Evolutionary conservation across 2,888 invertebrate genomes (phyloP), one percentile per base, ranked within the genome.

Genomic region (Alentia gelatinosa): DNA sequence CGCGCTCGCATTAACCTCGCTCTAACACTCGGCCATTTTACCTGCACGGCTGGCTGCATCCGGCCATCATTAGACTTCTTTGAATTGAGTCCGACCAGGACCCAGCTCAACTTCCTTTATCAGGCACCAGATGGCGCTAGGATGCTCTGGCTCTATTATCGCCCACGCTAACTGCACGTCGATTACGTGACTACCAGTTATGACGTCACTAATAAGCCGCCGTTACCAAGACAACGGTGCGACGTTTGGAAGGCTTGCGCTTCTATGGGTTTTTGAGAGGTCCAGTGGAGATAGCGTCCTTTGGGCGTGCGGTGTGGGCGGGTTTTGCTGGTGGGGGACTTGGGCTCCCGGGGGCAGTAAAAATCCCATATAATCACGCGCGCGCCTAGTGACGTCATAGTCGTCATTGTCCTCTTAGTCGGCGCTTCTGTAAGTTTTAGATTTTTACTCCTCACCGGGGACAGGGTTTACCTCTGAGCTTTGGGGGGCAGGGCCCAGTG

Each of bases 141-240:
- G 68, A 19, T 12, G 68, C 68, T n/a, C n/a, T 15, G n/a, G 19
- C 79, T 39, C 79, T 79, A 79, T 79, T 79, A 79, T 79, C 79
- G 39, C 79, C n/a, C 79, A 79, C 9, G 5, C 63, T n/a, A n/a
- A n/a, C 23, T 5, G n/a, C n/a, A 26, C 15, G 79, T 9, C 79
- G 30, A 30, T 79, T 79, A 79, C 79, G 79, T 79, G 37, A 7
- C 37, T n/a, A 39, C 15, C 39, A 19, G 79, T 39, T 35, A 39
- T 79, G 79, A 79, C 79, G 79, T 79, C 79, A 79, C 79, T 79
- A 79, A 79, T 79, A 79, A 79, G n/a, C 79, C 79, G 35, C 19
- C 37, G 79, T 79, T 79, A 35, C 79, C 79, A 39, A 5, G 79
- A 39, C 35, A 12, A 79, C 79, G 30, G 79, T 15, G 33, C 33